phyloP scores from a whole-genome alignment of 2,797 vertebrate species.

The Parotocinclus haroldoi region DNA sequence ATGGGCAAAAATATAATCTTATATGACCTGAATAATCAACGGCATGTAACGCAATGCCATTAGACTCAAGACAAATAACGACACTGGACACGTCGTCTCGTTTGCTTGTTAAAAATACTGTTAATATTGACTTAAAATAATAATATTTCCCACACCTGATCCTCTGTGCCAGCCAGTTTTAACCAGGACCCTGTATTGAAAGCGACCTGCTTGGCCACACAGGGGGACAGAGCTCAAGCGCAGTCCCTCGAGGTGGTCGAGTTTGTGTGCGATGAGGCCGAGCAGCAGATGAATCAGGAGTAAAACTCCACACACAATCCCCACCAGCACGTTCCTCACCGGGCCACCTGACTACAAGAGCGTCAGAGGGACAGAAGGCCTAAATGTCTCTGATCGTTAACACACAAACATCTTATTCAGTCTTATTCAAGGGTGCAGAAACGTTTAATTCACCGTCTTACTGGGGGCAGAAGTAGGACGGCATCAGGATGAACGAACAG shows the following conservation, averaged over 20 bases:
- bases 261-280: conserved; percentile 72
- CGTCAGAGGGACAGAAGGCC: neutral
- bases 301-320: conserved; percentile 68
- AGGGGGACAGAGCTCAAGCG: conserved; percentile 67
- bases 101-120: too few relatives aligned
- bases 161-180: conserved; percentile 76
- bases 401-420: too few relatives aligned
- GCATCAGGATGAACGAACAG: conserved; percentile 75
- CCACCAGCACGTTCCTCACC: conserved; percentile 60
- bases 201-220: conserved; percentile 69
- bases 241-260: conserved; percentile 73
- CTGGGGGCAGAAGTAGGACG: conserved; percentile 72
- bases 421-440: too few relatives aligned
- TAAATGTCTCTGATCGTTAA: too few relatives aligned
- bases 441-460: conserved; percentile 41
- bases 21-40: too few relatives aligned
- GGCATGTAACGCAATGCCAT: too few relatives aligned
- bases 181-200: conserved; percentile 74
- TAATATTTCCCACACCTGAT: conserved; percentile 60
- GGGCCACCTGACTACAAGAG: conserved; percentile 59
- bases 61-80: too few relatives aligned
- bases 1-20: too few relatives aligned
- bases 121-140: too few relatives aligned
- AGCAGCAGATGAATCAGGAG: conserved; percentile 69
- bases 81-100: too few relatives aligned